Evolutionary conservation across 2,888 invertebrate genomes (phyloP).

Genomic region (Griposia aprilina): DNA sequence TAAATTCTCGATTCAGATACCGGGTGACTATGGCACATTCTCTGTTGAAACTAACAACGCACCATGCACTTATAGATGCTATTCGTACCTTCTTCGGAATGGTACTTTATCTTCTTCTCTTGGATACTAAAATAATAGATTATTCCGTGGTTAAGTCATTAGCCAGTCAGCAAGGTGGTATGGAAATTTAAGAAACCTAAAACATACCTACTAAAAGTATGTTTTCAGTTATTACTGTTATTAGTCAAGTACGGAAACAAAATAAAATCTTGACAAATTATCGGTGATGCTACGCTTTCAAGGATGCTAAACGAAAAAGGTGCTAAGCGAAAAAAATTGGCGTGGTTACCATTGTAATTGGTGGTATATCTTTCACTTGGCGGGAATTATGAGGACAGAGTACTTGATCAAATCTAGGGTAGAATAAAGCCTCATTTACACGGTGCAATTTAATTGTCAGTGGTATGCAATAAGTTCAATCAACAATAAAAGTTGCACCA

Average conservation of each 20-base stretch:
- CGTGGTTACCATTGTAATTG: background rate
- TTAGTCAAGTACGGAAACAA: background rate
- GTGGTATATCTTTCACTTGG: background rate
- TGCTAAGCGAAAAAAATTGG: background rate
- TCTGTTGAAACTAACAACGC: constrained; percentile 22
- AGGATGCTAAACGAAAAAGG: background rate
- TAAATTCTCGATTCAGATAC: background rate
- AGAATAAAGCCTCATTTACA: constrained; percentile 1
- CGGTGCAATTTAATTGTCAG: background rate
- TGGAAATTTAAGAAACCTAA: constrained; percentile 7
- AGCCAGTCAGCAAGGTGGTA: background rate
- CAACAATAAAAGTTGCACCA: background rate
- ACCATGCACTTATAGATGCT: constrained; percentile 47
- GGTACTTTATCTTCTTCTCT: background rate
- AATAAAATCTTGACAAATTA: background rate
- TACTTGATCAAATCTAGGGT: background rate
- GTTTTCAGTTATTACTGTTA: background rate
- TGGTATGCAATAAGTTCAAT: background rate
- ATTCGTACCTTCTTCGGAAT: constrained; percentile 19
- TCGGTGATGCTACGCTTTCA: background rate
- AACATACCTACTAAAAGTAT: background rate
- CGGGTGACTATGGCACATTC: constrained; percentile 19
- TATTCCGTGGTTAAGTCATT: background rate
- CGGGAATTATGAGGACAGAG: background rate
- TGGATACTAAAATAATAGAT: background rate